phyloP scores from a whole-genome alignment of 2,888 invertebrate species.

The Leptinotarsa tumamoca region DNA sequence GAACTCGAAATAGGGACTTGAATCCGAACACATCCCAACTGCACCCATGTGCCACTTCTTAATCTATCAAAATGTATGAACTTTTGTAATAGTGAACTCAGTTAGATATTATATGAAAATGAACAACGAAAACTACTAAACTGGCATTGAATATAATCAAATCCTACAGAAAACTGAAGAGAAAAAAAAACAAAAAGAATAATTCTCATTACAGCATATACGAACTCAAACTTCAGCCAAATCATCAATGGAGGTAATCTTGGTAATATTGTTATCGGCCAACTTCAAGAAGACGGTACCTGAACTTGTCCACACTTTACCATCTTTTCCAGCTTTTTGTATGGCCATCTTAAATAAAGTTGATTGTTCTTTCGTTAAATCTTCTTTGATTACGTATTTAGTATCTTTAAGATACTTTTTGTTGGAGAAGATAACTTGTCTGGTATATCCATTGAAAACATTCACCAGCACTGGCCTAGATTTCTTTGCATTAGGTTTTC shows the following conservation, averaged over 20 bases:
- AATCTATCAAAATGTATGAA: no score
- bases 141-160: no score
- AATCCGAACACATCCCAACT: no score
- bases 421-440: conserved; percentile 17
- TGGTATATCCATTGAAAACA: conserved; percentile 12
- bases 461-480: conserved; percentile 12
- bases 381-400: conserved; percentile 20
- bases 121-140: no score
- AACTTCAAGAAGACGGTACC: conserved; percentile 24
- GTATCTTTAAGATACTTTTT: conserved; percentile 25
- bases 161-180: no score
- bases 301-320: conserved; percentile 7
- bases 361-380: not conserved
- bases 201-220: no score
- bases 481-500: conserved; percentile 19
- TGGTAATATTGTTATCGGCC: conserved; percentile 21
- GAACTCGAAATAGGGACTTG: no score
- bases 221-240: conserved; percentile 3
- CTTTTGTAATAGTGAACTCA: no score
- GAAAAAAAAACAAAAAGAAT: not conserved
- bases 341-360: no score
- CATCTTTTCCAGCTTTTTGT: no score
- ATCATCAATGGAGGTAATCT: conserved; percentile 26
- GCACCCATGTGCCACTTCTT: no score
- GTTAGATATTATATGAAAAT: no score